Base-by-base conservation (phyloP, 2,113 vertebrate genomes). In the Lampris incognitus region DNA sequence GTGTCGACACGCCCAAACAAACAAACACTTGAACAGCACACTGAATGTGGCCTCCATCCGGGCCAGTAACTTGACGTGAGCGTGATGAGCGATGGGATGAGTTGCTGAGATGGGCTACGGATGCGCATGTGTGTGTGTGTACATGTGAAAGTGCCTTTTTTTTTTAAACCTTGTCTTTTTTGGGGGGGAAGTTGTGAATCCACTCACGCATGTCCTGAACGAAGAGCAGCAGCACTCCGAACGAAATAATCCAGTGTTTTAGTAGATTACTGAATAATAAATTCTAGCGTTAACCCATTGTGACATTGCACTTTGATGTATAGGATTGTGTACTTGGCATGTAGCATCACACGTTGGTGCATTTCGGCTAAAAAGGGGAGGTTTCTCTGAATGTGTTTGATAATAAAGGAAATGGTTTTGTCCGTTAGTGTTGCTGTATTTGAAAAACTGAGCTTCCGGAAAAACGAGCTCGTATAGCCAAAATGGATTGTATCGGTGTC, bases 211-310 rank as follows among this genome's bases (percentile, higher is more conserved):
- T 90, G 92, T 91, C 85, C 88, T 84, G 85, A 86, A 74, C 76
- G 76, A 88, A 82, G 85, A 88, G 91, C 92, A 91, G 92, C 92
- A 91, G 90, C 89, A 90, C 89, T 92, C 88, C 85, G 88, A 92
- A 91, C 85, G 82, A 94, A 87, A 88, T 88, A 93, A 86, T 88
- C 86, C 88, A 90, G 83, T 87, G 88, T 92, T 90, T 24, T 88
- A 80, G 85, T 92, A 88, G 87, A 88, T 79, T 68, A 83, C 72
- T 81, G 79, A 91, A 87, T 82, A 84, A 85, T 87, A 70, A 91
- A 85, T 93, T 85, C 89, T 95, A 95, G 93, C 95, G 94, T 96
- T 97, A 93, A 95, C 92, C 94, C 95, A 96, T 98, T 94, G 96
- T 99, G 96, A 96, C 95, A 87, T 93, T 93, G 93, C 94, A 94